phyloP scores from a whole-genome alignment of 1,140 invertebrate species.

The Bombus picipes region DNA sequence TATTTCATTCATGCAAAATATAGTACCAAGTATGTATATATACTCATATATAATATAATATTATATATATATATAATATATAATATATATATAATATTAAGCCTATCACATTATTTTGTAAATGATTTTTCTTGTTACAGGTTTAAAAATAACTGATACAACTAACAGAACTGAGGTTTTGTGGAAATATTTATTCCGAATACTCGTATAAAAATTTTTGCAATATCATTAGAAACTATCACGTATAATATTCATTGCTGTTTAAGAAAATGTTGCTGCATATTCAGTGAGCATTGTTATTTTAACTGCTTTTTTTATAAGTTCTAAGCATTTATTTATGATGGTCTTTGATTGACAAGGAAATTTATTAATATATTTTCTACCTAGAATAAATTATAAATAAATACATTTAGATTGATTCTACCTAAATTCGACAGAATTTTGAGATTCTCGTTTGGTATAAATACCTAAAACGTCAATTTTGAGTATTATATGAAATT shows the following conservation, averaged over 20 bases:
- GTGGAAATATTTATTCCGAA: constrained; percentile 72
- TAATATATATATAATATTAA: not conserved
- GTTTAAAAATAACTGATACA: constrained; percentile 47
- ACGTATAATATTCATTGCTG: constrained; percentile 59
- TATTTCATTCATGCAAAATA: constrained; percentile 17
- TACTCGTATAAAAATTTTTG: constrained; percentile 72
- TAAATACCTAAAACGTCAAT: constrained; percentile 72
- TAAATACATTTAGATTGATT: constrained; percentile 81
- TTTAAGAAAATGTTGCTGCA: constrained; percentile 53
- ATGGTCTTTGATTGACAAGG: constrained; percentile 44
- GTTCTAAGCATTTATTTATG: constrained; percentile 42
- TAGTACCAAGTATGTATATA: not conserved
- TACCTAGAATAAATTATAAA: constrained; percentile 83
- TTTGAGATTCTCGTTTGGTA: constrained; percentile 75
- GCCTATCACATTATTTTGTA: not conserved
- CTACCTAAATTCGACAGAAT: constrained; percentile 81
- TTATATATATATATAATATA: not conserved
- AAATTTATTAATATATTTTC: constrained; percentile 80
- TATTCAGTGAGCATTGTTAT: constrained; percentile 41
- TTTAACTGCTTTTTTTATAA: constrained; percentile 38
- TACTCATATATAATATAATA: not conserved
- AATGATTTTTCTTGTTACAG: constrained; percentile 23
- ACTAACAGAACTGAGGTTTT: constrained; percentile 58
- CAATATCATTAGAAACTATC: constrained; percentile 64
- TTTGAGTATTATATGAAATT: constrained; percentile 73